These are phyloP conservation scores for Petrosia ficiformis DNA, from an alignment of 37 sponge, comb jelly and placozoan genomes.

Conservation along the genomic window DNA sequence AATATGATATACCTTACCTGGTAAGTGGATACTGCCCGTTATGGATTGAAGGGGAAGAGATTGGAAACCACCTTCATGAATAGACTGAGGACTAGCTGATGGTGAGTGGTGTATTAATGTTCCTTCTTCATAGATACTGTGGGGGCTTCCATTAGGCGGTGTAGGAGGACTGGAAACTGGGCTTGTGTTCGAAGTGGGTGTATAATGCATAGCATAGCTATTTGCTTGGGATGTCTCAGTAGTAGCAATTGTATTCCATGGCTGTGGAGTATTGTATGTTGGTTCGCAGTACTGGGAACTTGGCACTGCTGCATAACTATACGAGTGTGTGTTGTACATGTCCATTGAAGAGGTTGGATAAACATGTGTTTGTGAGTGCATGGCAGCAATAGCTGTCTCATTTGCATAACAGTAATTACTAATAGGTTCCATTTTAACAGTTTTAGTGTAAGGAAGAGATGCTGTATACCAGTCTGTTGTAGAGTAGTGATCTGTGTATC, in stretches of 20 bases:
- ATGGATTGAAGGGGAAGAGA: slow-evolving; percentile 1
- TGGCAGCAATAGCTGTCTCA: slow-evolving; percentile 9
- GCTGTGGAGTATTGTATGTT: too few species aligned
- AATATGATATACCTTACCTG: background rate
- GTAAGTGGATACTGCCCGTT: slow-evolving; percentile 1
- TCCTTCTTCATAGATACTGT: background rate
- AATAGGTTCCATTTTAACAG: slow-evolving; percentile 25
- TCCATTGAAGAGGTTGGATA: background rate
- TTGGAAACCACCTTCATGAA: background rate
- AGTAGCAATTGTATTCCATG: background rate
- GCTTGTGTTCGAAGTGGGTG: background rate
- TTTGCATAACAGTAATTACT: slow-evolving; percentile 30
- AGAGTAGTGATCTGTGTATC: background rate
- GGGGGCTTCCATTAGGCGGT: background rate
- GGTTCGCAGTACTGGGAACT: slow-evolving; percentile 1
- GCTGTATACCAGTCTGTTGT: slow-evolving; percentile 10
- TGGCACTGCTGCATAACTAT: background rate
- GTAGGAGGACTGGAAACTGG: slow-evolving; percentile 1
- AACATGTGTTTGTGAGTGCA: background rate
- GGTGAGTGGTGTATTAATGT: background rate
- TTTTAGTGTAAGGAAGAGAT: slow-evolving; percentile 30
- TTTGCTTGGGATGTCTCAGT: background rate
- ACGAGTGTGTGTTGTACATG: background rate
- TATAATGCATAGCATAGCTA: background rate
- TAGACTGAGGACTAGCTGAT: background rate